Evolutionary conservation across 1,140 invertebrate species (phyloP).

Genomic region (Drosophila novamexicana): DNA sequence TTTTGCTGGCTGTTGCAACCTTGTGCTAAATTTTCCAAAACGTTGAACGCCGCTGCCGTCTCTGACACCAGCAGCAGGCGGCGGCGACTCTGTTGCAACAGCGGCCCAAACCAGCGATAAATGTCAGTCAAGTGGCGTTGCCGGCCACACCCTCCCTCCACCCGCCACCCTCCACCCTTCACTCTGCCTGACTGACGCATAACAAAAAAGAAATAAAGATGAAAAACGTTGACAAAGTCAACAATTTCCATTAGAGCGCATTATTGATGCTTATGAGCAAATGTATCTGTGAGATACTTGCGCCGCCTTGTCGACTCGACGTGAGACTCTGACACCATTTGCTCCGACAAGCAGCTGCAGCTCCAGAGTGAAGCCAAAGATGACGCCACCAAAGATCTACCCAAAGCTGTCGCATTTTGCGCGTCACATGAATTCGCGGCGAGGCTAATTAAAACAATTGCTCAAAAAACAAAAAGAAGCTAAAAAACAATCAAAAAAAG

Average conservation of each 20-base stretch:
- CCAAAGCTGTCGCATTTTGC: slow-evolving; percentile 39
- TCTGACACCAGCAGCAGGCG: slow-evolving; percentile 40
- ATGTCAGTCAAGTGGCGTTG: slow-evolving; percentile 73
- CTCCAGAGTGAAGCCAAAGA: slow-evolving; percentile 16
- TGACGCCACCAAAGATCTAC: slow-evolving; percentile 20
- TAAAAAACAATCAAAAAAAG: not conserved
- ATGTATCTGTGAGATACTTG: slow-evolving; percentile 65
- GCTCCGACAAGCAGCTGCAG: slow-evolving; percentile 15
- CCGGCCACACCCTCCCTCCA: slow-evolving; percentile 50
- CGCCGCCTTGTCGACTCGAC: slow-evolving; percentile 26
- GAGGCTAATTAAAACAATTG: slow-evolving; percentile 56
- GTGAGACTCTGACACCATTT: slow-evolving; percentile 68
- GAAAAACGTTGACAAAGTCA: slow-evolving; percentile 48
- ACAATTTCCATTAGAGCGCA: slow-evolving; percentile 74
- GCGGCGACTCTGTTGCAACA: slow-evolving; percentile 59
- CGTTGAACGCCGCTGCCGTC: slow-evolving; percentile 63
- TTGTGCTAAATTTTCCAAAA: slow-evolving; percentile 83
- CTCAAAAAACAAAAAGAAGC: slow-evolving; percentile 17
- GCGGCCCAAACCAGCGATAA: slow-evolving; percentile 69
- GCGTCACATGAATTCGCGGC: slow-evolving; percentile 51
- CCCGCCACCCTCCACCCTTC: not conserved
- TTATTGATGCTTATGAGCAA: slow-evolving; percentile 78
- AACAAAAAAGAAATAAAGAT: slow-evolving; percentile 27
- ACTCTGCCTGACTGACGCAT: slow-evolving; percentile 59
- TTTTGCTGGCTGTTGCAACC: slow-evolving; percentile 75